A percentile compares a stretch with the other conserved stretches of the same genome.
Conservation (phyloP, 2,797 vertebrate genomes). For the Falco columbarius region DNA sequence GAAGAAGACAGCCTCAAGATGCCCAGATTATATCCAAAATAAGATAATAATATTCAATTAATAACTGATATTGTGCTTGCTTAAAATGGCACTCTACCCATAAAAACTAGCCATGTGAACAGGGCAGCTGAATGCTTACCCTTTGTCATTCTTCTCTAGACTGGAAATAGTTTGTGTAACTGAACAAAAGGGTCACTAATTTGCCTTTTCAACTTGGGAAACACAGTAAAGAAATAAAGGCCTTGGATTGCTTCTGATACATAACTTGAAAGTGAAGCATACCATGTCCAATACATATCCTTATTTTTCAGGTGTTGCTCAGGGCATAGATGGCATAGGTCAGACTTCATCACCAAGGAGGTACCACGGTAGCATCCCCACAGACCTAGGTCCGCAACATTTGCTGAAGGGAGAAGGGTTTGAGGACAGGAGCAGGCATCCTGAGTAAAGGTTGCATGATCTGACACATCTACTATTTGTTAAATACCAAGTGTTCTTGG, state of each 20-base stretch:
- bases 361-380: background rate
- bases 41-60: background rate
- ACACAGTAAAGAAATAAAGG: constrained; percentile 19
- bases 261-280: background rate
- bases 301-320: background rate
- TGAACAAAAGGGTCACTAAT: constrained; percentile 61
- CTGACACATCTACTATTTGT: background rate
- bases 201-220: constrained; percentile 55
- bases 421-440: background rate
- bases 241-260: background rate
- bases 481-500: constrained; percentile 4
- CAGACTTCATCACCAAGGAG: background rate
- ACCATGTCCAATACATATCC: background rate
- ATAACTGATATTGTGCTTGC: background rate
- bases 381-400: background rate
- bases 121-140: constrained; percentile 33
- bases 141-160: constrained; percentile 65
- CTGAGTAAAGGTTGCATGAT: background rate
- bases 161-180: constrained; percentile 70
- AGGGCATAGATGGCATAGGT: background rate
- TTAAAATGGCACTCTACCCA: constrained; percentile 2
- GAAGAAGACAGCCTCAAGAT: background rate
- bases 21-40: background rate
- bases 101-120: constrained; percentile 56
- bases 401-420: background rate